These are phyloP conservation scores for Melospiza georgiana DNA, from an alignment of 2,113 vertebrate genomes.

Conservation along the genomic window DNA sequence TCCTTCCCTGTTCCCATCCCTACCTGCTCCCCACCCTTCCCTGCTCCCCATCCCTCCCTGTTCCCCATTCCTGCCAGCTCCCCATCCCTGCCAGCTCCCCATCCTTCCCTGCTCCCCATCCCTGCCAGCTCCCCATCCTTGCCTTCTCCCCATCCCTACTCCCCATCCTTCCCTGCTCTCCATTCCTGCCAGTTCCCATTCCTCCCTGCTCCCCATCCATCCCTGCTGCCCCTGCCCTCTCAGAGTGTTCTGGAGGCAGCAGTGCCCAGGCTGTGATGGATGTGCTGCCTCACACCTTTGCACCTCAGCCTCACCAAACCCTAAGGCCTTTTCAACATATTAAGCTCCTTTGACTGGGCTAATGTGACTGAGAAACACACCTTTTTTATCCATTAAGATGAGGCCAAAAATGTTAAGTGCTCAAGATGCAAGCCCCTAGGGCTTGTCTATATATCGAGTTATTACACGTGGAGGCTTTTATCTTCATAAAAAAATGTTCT, in stretches of 20 bases:
- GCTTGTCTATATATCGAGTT: conserved; percentile 64
- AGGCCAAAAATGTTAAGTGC: conserved; percentile 66
- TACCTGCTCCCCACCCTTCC: neutral
- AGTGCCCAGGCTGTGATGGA: neutral
- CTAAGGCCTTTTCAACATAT: conserved; percentile 32
- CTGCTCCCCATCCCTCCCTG: too few relatives aligned
- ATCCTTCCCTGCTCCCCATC: too few relatives aligned
- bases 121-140: neutral
- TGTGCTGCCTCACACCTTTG: conserved; percentile 40
- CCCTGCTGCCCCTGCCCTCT: neutral
- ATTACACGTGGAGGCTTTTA: conserved; percentile 67
- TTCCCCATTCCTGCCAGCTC: too few relatives aligned
- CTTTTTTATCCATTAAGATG: conserved; percentile 53
- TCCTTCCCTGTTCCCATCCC: neutral
- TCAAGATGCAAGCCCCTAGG: conserved; percentile 54
- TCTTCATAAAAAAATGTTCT: conserved; percentile 51
- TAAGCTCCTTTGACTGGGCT: conserved; percentile 47
- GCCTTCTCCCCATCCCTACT: neutral
- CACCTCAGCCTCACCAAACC: conserved; percentile 34
- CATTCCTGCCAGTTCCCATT: too few relatives aligned
- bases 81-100: too few relatives aligned
- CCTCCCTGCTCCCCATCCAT: too few relatives aligned
- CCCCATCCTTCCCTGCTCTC: too few relatives aligned
- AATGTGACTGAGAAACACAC: conserved; percentile 50
- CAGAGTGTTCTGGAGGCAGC: neutral